Evolutionary conservation across 2,888 invertebrate genomes (phyloP), one percentile per base, ranked within the genome.

Genomic region (Lasioglossum leucozonium): DNA sequence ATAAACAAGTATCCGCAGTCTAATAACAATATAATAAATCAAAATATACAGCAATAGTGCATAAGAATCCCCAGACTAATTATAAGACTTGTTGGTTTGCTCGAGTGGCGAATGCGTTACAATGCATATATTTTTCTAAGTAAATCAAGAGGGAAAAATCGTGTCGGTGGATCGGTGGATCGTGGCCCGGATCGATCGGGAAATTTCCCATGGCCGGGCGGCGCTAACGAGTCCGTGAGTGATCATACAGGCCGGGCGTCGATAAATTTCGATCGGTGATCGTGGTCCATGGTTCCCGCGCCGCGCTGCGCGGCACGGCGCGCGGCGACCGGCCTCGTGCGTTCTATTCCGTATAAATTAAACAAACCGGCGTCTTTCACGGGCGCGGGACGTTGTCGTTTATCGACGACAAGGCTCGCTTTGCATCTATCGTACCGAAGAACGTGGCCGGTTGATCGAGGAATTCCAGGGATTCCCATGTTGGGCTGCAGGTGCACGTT

Each of bases 391-490:
- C 82, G 82, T 87, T 80, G 84, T 87, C 88, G 80, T 88, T 85
- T 87, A 81, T 85, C 85, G 85, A 88, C 77, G 81, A 81, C 85
- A 88, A 87, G 80, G 72, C 85, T 88, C 81, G 89, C 91, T 90
- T 90, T 90, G 89, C 90, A 90, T 90, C 89, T 82, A 89, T 90
- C 91, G 87, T 87, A 72, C 86, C 90, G 88, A 86, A 77, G 87
- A 79, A 83, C 81, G 81, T 84, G 77, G 77, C 71, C 76, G 82
- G 79, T 79, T 84, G 85, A 90, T 90, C 87, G 82, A 84, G 89
- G 88, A 90, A 91, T 91, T 91, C 89, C 86, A 87, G 51, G 85
- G 88, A 91, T 89, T 87, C 85, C 86, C 89, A 88, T 85, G 88
- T 84, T 88, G 81, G 88, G 76, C 84, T 81, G 84, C 91, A 91